A percentile compares a stretch with the other conserved stretches of the same genome.
Conservation (phyloP, 1,140 invertebrate species). For the Babylonia areolata region DNA sequence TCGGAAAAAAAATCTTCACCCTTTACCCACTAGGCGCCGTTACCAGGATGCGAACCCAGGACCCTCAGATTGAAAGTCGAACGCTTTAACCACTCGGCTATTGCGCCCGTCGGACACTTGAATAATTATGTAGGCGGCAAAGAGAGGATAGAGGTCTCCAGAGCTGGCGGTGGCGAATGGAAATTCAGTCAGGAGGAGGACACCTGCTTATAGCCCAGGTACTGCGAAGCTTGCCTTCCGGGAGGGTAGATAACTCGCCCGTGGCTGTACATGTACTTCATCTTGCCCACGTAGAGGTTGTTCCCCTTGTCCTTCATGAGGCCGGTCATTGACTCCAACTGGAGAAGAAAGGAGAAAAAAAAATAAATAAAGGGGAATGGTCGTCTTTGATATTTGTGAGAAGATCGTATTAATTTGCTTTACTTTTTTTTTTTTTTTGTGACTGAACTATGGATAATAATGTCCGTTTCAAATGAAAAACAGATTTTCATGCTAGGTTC, state of each 20-base stretch:
- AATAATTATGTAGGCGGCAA: background rate
- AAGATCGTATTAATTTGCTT: no score
- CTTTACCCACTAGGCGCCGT: no score
- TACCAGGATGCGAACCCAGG: no score
- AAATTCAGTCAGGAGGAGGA: background rate
- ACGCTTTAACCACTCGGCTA: no score
- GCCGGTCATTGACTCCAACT: slow-evolving; percentile 25
- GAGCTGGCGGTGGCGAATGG: background rate
- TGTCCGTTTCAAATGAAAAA: no score
- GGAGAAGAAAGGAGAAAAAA: slow-evolving; percentile 5
- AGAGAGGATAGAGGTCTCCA: background rate
- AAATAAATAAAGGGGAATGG: no score
- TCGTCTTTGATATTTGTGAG: no score
- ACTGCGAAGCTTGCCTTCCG: background rate
- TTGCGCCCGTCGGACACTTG: no score
- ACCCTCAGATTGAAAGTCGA: no score
- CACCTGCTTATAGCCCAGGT: slow-evolving; percentile 15
- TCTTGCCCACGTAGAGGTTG: slow-evolving; percentile 38
- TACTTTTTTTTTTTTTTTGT: background rate
- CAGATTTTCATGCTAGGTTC: no score
- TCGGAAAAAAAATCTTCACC: no score
- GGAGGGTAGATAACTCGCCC: slow-evolving; percentile 43
- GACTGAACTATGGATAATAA: no score
- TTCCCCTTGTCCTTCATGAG: background rate
- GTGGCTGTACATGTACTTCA: slow-evolving; percentile 41